phyloP scores from a whole-genome alignment of 2,113 vertebrate genomes.

The Silurus asotus region DNA sequence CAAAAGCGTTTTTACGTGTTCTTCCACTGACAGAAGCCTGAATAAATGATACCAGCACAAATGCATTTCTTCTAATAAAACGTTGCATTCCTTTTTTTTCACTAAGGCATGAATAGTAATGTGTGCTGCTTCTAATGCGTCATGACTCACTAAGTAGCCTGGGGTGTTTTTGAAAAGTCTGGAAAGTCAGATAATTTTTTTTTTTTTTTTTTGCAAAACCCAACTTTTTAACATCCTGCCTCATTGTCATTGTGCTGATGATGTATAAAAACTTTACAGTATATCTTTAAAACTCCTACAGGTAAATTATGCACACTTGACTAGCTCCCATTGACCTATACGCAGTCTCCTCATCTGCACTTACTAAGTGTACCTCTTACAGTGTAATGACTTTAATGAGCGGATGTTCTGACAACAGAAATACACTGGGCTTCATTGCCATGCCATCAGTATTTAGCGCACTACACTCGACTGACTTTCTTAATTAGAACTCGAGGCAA shows the following conservation, averaged over 20 bases:
- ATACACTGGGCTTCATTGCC: slow-evolving; percentile 22
- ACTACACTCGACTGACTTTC: slow-evolving; percentile 35
- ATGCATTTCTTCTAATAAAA: slow-evolving; percentile 48
- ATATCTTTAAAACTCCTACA: background rate
- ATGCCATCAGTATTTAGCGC: slow-evolving; percentile 44
- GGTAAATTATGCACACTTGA: background rate
- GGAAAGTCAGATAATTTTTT: background rate
- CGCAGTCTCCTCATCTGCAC: slow-evolving; percentile 4
- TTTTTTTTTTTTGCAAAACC: background rate
- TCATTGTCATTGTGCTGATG: background rate
- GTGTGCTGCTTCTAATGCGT: slow-evolving; percentile 30
- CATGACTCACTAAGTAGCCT: background rate
- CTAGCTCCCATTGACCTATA: slow-evolving; percentile 1
- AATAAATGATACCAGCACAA: slow-evolving; percentile 50
- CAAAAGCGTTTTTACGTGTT: slow-evolving; percentile 50
- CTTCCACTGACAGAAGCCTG: slow-evolving; percentile 42
- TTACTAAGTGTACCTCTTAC: background rate
- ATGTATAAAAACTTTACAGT: background rate
- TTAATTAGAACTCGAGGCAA: slow-evolving; percentile 49
- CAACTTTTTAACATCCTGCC: background rate
- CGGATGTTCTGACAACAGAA: slow-evolving; percentile 9
- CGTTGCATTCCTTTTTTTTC: slow-evolving; percentile 37
- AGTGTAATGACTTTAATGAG: slow-evolving; percentile 26
- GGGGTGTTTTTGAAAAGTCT: slow-evolving; percentile 21
- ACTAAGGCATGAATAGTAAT: slow-evolving; percentile 47